Evolutionary conservation across 2,113 vertebrate genomes (phyloP).

Genomic region (Tychaedon coryphoeus): DNA sequence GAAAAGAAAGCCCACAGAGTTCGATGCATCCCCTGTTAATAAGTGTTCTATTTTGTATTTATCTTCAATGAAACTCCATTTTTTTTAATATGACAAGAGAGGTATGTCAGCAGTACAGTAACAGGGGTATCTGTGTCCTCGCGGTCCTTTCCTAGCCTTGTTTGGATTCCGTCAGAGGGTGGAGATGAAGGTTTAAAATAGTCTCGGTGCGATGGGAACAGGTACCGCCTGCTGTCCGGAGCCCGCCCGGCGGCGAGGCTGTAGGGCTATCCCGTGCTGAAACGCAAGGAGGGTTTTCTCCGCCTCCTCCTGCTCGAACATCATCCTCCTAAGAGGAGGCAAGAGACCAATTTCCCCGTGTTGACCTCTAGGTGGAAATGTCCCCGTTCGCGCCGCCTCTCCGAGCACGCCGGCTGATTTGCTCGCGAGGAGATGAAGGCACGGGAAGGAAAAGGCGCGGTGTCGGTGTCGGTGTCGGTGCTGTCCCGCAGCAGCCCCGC

Average conservation of each 20-base stretch:
- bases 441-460: neutral
- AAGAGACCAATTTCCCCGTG: neutral
- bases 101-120: rapidly evolving
- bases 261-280: neutral
- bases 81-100: neutral
- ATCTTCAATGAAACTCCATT: neutral
- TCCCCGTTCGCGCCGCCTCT: rapidly evolving
- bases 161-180: neutral
- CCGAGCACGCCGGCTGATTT: rapidly evolving
- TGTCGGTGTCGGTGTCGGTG: too few species aligned
- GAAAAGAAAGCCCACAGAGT: rapidly evolving
- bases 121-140: neutral
- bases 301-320: neutral
- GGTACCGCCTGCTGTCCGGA: neutral
- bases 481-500: neutral
- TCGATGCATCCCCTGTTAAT: neutral
- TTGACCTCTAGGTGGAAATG: neutral
- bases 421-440: neutral
- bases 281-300: neutral
- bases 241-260: neutral
- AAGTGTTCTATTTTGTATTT: neutral
- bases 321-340: neutral
- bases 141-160: rapidly evolving
- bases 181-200: neutral
- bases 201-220: too few species aligned